Base-by-base conservation (phyloP, 2,113 vertebrate species). In the Microtus oregoni region DNA sequence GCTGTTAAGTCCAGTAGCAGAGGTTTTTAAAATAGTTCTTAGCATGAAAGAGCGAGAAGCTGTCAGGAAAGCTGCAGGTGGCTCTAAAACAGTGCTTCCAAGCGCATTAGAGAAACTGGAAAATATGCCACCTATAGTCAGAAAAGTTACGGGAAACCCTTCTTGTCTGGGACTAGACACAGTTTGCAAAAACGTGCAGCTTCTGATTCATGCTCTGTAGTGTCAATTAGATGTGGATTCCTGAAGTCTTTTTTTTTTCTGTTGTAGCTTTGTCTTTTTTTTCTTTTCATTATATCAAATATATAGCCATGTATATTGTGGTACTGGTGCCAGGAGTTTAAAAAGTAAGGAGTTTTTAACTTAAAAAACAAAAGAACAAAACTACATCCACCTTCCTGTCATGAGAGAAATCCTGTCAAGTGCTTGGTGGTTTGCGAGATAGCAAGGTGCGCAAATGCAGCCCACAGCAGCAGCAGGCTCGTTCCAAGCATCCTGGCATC, bases 141-240 rank as follows among this genome's bases (percentile, higher is more conserved):
- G 47, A 50, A 78, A 78, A 47, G 41, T 99, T 99, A 99, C 98
- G 99, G 99, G 98, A 99, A 98, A 98, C 98, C 98, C 98, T 99
- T 99, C 99, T 99, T 99, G 98, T 99, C 99, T 98, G 99, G 99
- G 99, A 99, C 99, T 99, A 99, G 99, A 98, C 98, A 99, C 98
- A 99, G 99, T 99, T 98, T 98, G 0, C 52, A 52, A 52, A 52
- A 52, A 52, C 13, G 0, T 52, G 98, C 78, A 82, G 78, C 78
- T 81, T 32, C 15, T 55, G 50, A 11, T 81, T 81, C 30, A 32
- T 81, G 78, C 32, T n/a, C 35, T n/a, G 32, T 81, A n/a, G 32
- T 81, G 47, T 55, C 52, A 81, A 2, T 58, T n/a, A 24, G 6
- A 24, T 81, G 78, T 81, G 32, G 20, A 55, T 81, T n/a, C 30